Base-by-base conservation (phyloP, 2,888 invertebrate genomes). In the Tetramorium bicarinatum region DNA sequence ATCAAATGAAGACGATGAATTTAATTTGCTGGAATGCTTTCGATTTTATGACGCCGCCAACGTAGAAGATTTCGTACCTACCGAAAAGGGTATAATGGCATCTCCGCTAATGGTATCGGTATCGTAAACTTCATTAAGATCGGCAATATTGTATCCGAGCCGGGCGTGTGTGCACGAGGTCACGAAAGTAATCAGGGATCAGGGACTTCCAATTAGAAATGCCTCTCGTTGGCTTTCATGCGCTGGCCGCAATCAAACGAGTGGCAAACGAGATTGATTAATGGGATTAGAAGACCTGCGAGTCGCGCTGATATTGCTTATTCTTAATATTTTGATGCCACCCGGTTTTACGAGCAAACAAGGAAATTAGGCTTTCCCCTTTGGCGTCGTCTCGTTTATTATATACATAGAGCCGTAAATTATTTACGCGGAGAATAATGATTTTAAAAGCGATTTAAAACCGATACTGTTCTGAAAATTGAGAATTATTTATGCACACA, bases 181-280 rank as follows among this genome's bases (percentile, higher is more conserved):
- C 87, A 83, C 77, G 84, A 80, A 86, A 86, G 87, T 90, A 90
- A 90, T 90, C 89, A 86, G 74, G 82, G 83, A 90, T 90, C 89
- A 82, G 82, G 79, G 84, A 86, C 72, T 86, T 85, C 67, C 87
- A 89, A 89, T 89, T 90, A 90, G 90, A 90, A 90, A 85, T 89
- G 67, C 80, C 85, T 87, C 83, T 87, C 80, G 67, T 81, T 84
- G 77, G 64, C 75, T 79, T 81, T 75, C 84, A 84, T 34, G 76
- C 13, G 69, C 74, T 61, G 62, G 62, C 69, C 62, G 80, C 83
- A 87, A 86, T 85, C 71, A 82, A 85, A 87, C 84, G 86, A 79
- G 59, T 74, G 77, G 85, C 76, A 84, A 90, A 83, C 87, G 80
- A 86, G 86, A 89, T 89, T 89, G 89, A 90, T 89, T 89, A 90